Base-by-base conservation (phyloP, 2,888 invertebrate genomes). In the Acronicta aceris region DNA sequence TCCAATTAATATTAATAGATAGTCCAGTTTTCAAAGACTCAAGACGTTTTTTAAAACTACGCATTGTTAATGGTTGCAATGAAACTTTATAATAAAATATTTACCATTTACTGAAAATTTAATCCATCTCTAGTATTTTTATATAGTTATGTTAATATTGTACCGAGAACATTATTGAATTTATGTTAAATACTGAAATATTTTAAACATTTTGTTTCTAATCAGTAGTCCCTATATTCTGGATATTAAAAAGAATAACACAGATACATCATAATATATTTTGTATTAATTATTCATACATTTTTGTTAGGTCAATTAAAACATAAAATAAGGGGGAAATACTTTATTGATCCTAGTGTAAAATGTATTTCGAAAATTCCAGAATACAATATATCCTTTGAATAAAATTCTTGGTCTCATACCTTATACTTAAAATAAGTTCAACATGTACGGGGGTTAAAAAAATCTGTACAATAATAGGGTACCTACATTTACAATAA, bases 321-420 rank as follows among this genome's bases (percentile, higher is more conserved):
- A 87, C 82, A 81, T 78, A 76, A 72, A 76, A 81, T 81, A 81
- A 87, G 86, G 88, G 87, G 88, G 90, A 91, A 93, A 92, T 93
- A 93, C 89, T 94, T 94, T 93, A 94, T 94, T 94, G 94, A 94
- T 93, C 89, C 89, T 92, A 91, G 90, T 92, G 93, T 94, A 94
- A 94, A 94, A 91, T 88, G 89, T 91, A 89, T 92, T 93, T 93
- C 91, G 90, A 94, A 94, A 94, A 94, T 92, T 91, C 90, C 91
- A 89, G 86, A 92, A 91, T 94, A 93, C 91, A 92, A 90, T 91
- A 91, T 90, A 89, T 90, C 87, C 82, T 89, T 90, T 92, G 84
- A 91, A 92, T 91, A 92, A 91, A 91, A 91, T 88, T 91, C 90
- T 93, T 94, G 93, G 94, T 94, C 93, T 86, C 84, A 82, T 90